Evolutionary conservation across 2,888 invertebrate species (phyloP).

Genomic region (Orchesellides sinensis): DNA sequence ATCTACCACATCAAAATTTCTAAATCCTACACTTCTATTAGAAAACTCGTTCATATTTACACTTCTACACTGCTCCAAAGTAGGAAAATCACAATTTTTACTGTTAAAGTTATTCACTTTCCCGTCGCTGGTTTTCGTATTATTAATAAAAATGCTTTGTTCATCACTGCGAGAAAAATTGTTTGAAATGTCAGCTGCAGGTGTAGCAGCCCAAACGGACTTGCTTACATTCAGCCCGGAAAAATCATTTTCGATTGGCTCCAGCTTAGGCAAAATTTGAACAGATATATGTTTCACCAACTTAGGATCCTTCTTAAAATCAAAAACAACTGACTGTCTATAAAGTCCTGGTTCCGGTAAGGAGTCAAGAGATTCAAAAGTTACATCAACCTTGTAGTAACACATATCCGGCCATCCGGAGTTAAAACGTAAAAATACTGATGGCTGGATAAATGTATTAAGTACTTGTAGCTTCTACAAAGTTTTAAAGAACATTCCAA

Average conservation of each 20-base stretch:
- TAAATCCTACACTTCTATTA: slow-evolving; percentile 16
- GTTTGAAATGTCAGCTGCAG: background rate
- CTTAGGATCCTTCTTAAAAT: slow-evolving; percentile 84
- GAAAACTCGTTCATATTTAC: background rate
- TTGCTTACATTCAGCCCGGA: background rate
- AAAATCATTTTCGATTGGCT: slow-evolving; percentile 26
- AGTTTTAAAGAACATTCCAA: background rate
- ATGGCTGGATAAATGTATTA: slow-evolving; percentile 71
- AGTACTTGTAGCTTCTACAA: slow-evolving; percentile 72
- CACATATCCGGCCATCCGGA: slow-evolving; percentile 73
- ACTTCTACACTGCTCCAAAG: background rate
- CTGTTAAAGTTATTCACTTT: background rate
- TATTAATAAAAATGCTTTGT: background rate
- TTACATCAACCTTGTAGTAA: slow-evolving; percentile 78
- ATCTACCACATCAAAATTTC: slow-evolving; percentile 23
- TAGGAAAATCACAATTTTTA: slow-evolving; percentile 9
- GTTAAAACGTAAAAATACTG: slow-evolving; percentile 66
- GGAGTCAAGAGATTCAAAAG: slow-evolving; percentile 77
- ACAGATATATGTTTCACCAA: slow-evolving; percentile 84
- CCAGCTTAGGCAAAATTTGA: slow-evolving; percentile 79
- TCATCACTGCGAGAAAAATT: background rate
- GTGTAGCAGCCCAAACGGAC: slow-evolving; percentile 26
- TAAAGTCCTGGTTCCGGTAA: slow-evolving; percentile 84
- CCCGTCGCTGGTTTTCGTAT: background rate
- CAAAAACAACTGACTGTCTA: slow-evolving; percentile 86